Conservation (phyloP, 2,888 invertebrate genomes). For the Harpalus rubripes region DNA sequence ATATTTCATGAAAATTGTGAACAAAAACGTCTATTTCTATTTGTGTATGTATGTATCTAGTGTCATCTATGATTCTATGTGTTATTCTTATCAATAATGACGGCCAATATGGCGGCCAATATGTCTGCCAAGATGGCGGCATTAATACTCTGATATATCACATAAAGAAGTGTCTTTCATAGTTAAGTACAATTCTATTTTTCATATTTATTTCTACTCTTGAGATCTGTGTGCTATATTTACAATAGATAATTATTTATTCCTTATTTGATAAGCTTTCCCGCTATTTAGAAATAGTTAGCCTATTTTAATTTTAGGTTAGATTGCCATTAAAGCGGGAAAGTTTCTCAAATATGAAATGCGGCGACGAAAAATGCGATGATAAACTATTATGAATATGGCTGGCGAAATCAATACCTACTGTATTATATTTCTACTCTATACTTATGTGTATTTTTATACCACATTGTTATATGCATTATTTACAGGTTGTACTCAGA, state of each 20-base stretch:
- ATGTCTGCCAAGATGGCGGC: not conserved
- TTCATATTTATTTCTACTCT: slow-evolving; percentile 52
- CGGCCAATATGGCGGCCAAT: not conserved
- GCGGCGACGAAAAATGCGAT: slow-evolving; percentile 43
- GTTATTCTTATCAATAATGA: no score
- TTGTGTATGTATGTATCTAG: no score
- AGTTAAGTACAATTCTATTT: slow-evolving; percentile 27
- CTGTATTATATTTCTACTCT: slow-evolving; percentile 60
- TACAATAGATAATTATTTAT: slow-evolving; percentile 25
- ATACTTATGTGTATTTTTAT: slow-evolving; percentile 48
- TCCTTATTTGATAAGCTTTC: slow-evolving; percentile 15
- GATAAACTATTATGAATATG: slow-evolving; percentile 43
- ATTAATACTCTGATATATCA: not conserved
- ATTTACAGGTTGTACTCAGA: slow-evolving; percentile 60
- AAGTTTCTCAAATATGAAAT: slow-evolving; percentile 2
- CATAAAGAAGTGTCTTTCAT: slow-evolving; percentile 23
- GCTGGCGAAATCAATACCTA: slow-evolving; percentile 38
- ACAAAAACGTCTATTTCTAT: no score
- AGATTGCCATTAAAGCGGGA: slow-evolving; percentile 17
- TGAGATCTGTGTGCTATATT: slow-evolving; percentile 3
- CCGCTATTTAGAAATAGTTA: slow-evolving; percentile 22
- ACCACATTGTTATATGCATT: slow-evolving; percentile 64
- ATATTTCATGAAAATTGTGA: no score
- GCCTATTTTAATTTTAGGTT: slow-evolving; percentile 51
- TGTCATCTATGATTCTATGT: no score